A percentile compares a stretch with the other conserved stretches of the same genome.
Evolutionary conservation across 2,797 vertebrate species (phyloP).

Genomic region (Chaetophractus vellerosus): DNA sequence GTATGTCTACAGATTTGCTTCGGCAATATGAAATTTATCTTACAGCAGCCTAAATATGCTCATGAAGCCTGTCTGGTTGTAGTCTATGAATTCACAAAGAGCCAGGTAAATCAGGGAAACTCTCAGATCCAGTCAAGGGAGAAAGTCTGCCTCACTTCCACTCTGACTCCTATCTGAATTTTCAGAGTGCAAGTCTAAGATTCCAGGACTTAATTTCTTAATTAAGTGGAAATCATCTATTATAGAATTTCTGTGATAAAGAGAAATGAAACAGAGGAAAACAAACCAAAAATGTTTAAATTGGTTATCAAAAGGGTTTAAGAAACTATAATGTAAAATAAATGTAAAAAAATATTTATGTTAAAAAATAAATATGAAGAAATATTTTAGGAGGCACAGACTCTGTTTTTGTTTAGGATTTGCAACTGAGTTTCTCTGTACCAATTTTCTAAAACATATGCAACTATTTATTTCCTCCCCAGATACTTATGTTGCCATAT

Average conservation of each 20-base stretch:
- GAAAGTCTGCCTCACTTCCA: background rate
- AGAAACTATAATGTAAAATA: slow-evolving; percentile 59
- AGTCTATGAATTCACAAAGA: background rate
- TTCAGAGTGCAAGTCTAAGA: background rate
- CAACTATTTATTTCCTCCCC: slow-evolving; percentile 22
- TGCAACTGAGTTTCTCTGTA: background rate
- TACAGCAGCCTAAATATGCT: background rate
- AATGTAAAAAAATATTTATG: slow-evolving; percentile 51
- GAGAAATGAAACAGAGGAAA: background rate
- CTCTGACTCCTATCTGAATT: background rate
- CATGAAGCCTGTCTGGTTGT: rapidly evolving
- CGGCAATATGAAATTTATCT: background rate
- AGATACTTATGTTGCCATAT: slow-evolving; percentile 12
- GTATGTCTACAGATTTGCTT: background rate
- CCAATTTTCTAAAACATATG: slow-evolving; percentile 44
- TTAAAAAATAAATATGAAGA: slow-evolving; percentile 18
- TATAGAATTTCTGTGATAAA: background rate
- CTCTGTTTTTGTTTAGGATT: slow-evolving; percentile 1
- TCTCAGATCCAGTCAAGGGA: rapidly evolving
- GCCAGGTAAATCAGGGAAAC: background rate
- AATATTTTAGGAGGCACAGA: slow-evolving; percentile 58
- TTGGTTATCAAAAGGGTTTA: background rate
- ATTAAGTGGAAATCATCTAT: background rate
- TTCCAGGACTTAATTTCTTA: background rate
- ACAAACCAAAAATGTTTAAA: slow-evolving; percentile 28